Evolutionary conservation across 2,797 vertebrate species (phyloP).

Genomic region (Sarcoramphus papa): DNA sequence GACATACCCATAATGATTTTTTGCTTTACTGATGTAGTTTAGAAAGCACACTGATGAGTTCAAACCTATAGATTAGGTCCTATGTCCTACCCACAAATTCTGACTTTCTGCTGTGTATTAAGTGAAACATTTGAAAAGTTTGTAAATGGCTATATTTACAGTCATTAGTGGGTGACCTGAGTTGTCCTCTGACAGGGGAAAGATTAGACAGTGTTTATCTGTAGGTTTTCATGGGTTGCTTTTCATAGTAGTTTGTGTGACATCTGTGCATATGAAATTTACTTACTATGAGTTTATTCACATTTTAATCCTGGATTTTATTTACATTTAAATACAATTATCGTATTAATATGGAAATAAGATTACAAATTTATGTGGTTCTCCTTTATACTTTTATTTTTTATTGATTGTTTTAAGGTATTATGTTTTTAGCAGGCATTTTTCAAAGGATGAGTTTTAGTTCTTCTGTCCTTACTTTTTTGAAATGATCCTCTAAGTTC

Average conservation of each 20-base stretch:
- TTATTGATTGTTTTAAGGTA: not conserved
- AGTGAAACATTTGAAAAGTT: not conserved
- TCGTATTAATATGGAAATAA: not conserved
- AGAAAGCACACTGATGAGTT: not conserved
- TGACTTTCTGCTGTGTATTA: not conserved
- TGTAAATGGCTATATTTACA: not conserved
- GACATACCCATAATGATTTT: not conserved
- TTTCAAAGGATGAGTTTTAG: not conserved
- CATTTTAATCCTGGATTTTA: not conserved
- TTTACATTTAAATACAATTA: not conserved
- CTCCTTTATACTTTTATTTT: not conserved
- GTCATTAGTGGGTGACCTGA: not conserved
- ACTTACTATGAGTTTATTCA: not conserved
- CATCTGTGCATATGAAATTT: not conserved
- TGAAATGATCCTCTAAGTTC: not conserved
- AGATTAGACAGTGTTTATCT: not conserved
- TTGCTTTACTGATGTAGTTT: not conserved
- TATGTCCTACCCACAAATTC: not conserved
- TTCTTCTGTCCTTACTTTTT: not conserved
- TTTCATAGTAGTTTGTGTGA: not conserved
- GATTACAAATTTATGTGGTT: not conserved
- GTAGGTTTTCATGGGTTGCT: not conserved
- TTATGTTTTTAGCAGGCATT: not conserved
- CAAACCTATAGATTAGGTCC: not conserved
- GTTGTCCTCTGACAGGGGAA: not conserved